Percentiles rank a stretch among this genome's conserved stretches.
phyloP scores from a whole-genome alignment of 2,113 vertebrate species.

The Struthidea cinerea region DNA sequence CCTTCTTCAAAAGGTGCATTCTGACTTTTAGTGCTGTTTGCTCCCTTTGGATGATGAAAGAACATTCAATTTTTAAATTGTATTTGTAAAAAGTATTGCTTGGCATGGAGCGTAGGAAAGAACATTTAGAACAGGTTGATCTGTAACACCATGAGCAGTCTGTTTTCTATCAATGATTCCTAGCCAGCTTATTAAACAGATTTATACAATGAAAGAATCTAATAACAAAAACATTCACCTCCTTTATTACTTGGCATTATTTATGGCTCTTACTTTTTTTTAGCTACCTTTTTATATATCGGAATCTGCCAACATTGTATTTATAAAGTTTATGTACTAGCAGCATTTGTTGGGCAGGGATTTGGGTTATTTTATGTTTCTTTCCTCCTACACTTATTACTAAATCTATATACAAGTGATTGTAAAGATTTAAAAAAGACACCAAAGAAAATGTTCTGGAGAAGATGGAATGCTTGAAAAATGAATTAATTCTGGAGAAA shows the following conservation, averaged over 20 bases:
- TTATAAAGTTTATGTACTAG: conserved; percentile 71
- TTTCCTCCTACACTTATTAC: conserved; percentile 25
- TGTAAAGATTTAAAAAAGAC: not conserved
- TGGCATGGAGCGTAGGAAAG: conserved; percentile 62
- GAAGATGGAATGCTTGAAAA: not conserved
- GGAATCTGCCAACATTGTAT: conserved; percentile 74
- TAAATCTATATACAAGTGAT: conserved; percentile 10
- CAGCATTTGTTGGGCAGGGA: conserved; percentile 55
- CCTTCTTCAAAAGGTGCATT: conserved; percentile 36
- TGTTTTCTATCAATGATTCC: conserved; percentile 83
- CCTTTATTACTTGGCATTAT: conserved; percentile 83
- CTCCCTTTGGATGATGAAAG: conserved; percentile 71
- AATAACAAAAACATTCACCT: conserved; percentile 82
- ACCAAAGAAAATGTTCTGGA: not conserved
- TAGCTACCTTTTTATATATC: conserved; percentile 74
- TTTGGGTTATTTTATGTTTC: conserved; percentile 16
- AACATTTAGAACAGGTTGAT: conserved; percentile 73
- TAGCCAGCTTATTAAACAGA: conserved; percentile 82
- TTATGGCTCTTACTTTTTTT: conserved; percentile 74
- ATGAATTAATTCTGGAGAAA: not conserved
- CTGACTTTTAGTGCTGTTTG: conserved; percentile 46
- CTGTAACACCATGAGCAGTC: conserved; percentile 77
- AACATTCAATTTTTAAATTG: conserved; percentile 73
- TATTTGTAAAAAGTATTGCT: conserved; percentile 72
- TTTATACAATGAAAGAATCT: conserved; percentile 85